Evolutionary conservation across 2,113 vertebrate species (phyloP), one percentile per base, ranked within the genome.

Genomic region (Tyto alba): DNA sequence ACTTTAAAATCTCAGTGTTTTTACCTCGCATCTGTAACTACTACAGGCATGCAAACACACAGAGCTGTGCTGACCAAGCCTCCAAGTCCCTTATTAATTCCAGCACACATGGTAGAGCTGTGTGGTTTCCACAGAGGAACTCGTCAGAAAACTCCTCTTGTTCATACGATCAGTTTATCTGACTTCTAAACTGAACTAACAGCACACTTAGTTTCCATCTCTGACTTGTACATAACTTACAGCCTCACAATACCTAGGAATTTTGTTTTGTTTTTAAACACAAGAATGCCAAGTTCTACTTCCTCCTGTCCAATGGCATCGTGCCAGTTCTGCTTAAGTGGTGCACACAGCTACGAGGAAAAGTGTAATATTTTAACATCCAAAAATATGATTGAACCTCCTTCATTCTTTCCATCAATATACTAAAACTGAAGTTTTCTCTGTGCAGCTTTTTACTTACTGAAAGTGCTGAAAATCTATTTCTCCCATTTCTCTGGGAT

Each of bases 91-190:
- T 9, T 6, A 52, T 25, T 41, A 66, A 79, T 21, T 74, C 16
- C 50, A 79, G 52, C 0, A 0, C 32, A 32, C 0, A 0, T 2
- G 36, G 68, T n/a, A 90, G 55, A 71, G n/a, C 50, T 83, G 15
- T 26, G 15, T 26, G 22, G 36, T 86, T 55, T 60, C 36, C 66
- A 66, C n/a, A 48, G 38, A 55, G 22, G 45, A 71, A 43, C 17
- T 17, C 23, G 68, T 41, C 43, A 85, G 41, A 89, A 77, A 78
- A 56, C 41, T 86, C 26, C 50, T 53, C n/a, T 21, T 68, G 16
- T 50, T 83, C 64, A 55, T 7, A 25, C 1, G 1, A 29, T 32
- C 38, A 36, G 25, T 73, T 69, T 68, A 74, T 34, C 56, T 60
- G 41, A 30, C 38, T 71, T 47, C 19, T 41, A 78, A 72, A 72